These are phyloP conservation scores for Sylvia borin DNA, from an alignment of 2,797 vertebrate genomes.

Conservation along the genomic window DNA sequence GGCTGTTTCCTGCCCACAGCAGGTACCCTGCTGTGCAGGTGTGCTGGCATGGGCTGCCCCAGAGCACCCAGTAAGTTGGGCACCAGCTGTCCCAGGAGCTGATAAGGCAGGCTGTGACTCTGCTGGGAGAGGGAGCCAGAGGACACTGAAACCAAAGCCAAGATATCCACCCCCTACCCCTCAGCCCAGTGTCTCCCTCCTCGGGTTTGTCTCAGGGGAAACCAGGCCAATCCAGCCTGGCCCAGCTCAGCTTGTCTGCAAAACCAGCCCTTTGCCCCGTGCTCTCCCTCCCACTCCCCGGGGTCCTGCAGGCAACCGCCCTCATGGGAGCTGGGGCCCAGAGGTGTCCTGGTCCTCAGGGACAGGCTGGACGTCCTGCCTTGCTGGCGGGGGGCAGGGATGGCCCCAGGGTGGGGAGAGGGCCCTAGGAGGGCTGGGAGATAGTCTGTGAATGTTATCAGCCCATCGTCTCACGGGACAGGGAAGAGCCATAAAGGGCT, in stretches of 20 bases:
- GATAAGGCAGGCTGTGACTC: neutral
- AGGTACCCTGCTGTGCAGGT: fast-evolving
- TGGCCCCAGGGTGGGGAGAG: neutral
- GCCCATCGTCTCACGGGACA: neutral
- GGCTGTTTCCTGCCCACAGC: neutral
- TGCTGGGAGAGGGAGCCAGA: neutral
- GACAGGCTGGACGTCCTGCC: neutral
- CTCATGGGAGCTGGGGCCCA: neutral
- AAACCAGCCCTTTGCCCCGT: conserved; percentile 35
- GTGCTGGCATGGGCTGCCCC: neutral
- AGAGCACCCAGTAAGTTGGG: neutral
- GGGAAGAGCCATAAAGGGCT: conserved; percentile 47
- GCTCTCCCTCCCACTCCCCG: fast-evolving
- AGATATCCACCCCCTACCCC: neutral
- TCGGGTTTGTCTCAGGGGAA: neutral
- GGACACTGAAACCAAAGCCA: neutral
- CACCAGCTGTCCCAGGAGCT: neutral
- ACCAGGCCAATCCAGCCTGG: neutral
- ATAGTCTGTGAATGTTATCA: conserved; percentile 61
- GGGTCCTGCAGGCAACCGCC: fast-evolving
- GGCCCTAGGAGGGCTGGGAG: neutral
- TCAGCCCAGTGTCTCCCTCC: neutral
- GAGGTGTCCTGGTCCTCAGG: neutral
- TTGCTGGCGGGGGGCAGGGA: neutral
- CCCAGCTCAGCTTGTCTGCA: neutral